Conservation (phyloP, 2,888 invertebrate genomes). For the Diploptera punctata region DNA sequence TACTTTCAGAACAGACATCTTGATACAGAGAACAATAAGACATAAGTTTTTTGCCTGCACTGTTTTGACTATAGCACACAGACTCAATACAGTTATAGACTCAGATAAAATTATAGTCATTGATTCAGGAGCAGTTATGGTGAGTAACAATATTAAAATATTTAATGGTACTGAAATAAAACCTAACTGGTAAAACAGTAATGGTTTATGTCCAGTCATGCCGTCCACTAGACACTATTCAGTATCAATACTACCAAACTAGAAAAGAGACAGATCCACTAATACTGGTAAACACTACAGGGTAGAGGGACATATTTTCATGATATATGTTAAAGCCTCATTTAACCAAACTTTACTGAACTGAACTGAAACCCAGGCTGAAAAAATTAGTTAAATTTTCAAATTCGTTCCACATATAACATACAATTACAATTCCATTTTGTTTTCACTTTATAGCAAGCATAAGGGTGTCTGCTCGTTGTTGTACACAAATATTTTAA, state of each 20-base stretch:
- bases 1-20: conserved; percentile 5
- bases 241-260: no score
- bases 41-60: conserved; percentile 62
- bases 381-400: no score
- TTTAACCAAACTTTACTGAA: no score
- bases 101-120: conserved; percentile 47
- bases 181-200: not conserved
- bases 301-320: not conserved
- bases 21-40: conserved; percentile 58
- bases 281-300: not conserved
- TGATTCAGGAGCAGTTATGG: not conserved
- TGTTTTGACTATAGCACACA: conserved; percentile 66
- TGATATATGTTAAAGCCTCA: no score
- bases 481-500: no score
- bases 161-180: not conserved
- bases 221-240: not conserved
- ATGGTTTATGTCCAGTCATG: not conserved
- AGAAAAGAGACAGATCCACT: not conserved
- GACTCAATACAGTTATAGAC: conserved; percentile 64
- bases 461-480: no score
- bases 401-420: no score
- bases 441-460: no score
- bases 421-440: no score
- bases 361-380: no score
- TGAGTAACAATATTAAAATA: not conserved